Base-by-base conservation (phyloP, 2,113 vertebrate species). In the Amia ocellicauda region DNA sequence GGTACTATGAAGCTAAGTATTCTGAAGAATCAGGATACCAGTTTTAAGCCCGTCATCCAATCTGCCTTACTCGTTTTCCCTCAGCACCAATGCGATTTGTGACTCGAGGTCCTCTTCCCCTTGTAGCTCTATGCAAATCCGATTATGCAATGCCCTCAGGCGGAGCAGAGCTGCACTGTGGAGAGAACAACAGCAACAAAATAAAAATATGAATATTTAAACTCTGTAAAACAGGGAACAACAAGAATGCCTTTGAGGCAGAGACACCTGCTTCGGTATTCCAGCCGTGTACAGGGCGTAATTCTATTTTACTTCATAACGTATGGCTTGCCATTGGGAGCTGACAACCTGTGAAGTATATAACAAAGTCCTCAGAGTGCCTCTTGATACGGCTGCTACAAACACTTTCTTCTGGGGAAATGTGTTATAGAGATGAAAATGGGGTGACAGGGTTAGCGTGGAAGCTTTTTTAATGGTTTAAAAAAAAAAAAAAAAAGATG, bases 11-110 rank as follows among this genome's bases (percentile, higher is more conserved):
- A 7, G 11, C 31, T 36, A 3, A 36, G 4, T 36, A n/a, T 11
- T 36, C 31, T 36, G 31, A 36, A 2, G 11, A 36, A 36, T 36
- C 31, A 36, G 11, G 31, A 36, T 36, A 7, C 31, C n/a, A n/a
- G n/a, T n/a, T n/a, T n/a, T n/a, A n/a, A n/a, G n/a, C n/a, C n/a
- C n/a, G n/a, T 36, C 31, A 1, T 1, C 31, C 31, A 5, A 40
- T 22, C 4, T 22, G 5, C 90, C 94, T 93, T 77, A 97, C 96
- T 81, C 65, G 9, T 73, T 82, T 36, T 91, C 81, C 61, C 76
- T 73, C 4, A 94, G 76, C 20, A 58, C 24, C 16, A 71, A 67
- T 58, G 14, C 60, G 67, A 88, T 64, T 23, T 64, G 75, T 0
- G 74, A 9, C 75, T 91, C 81, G 27, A 90, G 69, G 23, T 86